A percentile compares a stretch with the other conserved stretches of the same genome.
Conservation (phyloP, 35 echinoderm and acorn worm genomes). For the Stichopus chloronotus region DNA sequence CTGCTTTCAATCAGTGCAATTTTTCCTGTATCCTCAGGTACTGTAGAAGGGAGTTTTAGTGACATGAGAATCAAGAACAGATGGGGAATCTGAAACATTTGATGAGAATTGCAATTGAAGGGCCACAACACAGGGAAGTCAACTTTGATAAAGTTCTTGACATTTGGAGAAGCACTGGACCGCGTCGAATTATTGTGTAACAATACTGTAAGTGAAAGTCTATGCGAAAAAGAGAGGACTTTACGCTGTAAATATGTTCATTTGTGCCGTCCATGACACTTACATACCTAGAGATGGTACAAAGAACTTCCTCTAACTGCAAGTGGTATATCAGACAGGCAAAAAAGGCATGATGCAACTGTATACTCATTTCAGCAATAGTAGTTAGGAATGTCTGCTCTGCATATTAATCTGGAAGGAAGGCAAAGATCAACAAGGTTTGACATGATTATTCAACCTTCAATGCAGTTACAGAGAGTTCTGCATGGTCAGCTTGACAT, state of each 20-base stretch:
- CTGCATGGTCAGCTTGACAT: conserved; percentile 12
- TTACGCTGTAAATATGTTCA: background rate
- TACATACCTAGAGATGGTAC: background rate
- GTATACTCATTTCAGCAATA: conserved; percentile 18
- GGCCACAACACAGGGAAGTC: background rate
- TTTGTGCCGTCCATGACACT: conserved; percentile 2
- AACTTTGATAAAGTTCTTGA: conserved; percentile 40
- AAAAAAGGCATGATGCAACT: background rate
- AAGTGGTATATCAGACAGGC: conserved; percentile 20
- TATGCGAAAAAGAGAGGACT: background rate
- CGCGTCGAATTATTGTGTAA: background rate
- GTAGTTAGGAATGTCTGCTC: background rate
- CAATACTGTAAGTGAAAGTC: conserved; percentile 26
- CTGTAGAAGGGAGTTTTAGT: conserved; percentile 15
- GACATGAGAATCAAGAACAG: conserved; percentile 18
- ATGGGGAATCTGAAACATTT: background rate
- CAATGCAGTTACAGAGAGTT: conserved; percentile 20
- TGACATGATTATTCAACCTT: conserved; percentile 14
- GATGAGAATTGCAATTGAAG: conserved; percentile 26
- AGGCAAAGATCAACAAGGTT: conserved; percentile 13
- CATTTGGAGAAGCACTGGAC: conserved; percentile 14
- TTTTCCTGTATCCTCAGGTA: conserved; percentile 16
- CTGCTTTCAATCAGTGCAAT: conserved; percentile 18
- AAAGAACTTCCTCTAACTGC: conserved; percentile 3
- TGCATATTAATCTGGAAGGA: background rate